Evolutionary conservation across 2,113 vertebrate genomes (phyloP).

Genomic region (Crotalus tigris): DNA sequence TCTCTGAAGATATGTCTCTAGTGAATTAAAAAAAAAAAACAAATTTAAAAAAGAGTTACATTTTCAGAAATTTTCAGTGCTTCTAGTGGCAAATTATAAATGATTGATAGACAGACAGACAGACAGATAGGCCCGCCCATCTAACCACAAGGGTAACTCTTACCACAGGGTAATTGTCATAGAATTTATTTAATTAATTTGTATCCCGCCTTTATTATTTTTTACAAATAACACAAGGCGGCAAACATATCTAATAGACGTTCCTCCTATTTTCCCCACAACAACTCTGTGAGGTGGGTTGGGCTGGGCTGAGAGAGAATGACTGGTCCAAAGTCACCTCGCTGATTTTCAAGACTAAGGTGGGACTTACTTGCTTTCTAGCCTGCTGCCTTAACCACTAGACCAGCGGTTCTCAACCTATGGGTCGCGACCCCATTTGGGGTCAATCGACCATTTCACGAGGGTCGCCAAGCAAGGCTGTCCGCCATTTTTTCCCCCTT

Average conservation of each 20-base stretch:
- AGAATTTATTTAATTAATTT: neutral
- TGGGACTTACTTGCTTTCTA: no score
- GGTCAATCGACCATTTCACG: no score
- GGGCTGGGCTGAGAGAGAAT: no score
- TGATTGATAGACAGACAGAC: no score
- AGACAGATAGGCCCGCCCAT: neutral
- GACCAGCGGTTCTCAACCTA: no score
- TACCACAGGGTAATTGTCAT: neutral
- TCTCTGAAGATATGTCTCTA: neutral
- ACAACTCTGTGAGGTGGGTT: neutral
- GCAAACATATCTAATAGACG: neutral
- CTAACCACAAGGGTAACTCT: neutral
- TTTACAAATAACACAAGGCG: neutral
- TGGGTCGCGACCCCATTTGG: no score
- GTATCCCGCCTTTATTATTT: neutral
- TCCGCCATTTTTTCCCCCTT: no score
- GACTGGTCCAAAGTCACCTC: no score
- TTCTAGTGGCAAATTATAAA: neutral
- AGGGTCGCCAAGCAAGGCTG: no score
- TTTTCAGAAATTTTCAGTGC: neutral
- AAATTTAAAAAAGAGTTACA: neutral
- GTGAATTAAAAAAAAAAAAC: neutral
- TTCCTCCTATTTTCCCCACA: neutral
- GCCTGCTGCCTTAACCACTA: no score
- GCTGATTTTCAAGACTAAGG: no score